Evolutionary conservation across 2,888 invertebrate species (phyloP).

Genomic region (Ditylenchus weischeri): DNA sequence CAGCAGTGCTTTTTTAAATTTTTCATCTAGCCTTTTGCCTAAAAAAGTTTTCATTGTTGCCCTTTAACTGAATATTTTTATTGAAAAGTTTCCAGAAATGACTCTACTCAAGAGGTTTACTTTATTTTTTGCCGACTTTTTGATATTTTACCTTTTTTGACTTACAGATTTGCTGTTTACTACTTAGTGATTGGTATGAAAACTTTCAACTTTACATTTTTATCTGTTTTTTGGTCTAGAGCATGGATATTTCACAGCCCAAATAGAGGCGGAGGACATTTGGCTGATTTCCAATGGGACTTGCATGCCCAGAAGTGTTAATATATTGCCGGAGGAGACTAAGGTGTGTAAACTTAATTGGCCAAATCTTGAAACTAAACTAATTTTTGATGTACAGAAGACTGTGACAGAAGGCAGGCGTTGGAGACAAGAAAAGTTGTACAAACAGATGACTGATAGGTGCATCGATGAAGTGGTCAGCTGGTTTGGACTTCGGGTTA

Average conservation of each 20-base stretch:
- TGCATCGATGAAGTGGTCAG: slow-evolving; percentile 52
- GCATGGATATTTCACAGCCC: slow-evolving; percentile 54
- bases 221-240: slow-evolving; percentile 33
- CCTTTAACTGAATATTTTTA: no score
- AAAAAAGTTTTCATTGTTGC: no score
- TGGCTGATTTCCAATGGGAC: slow-evolving; percentile 55
- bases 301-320: slow-evolving; percentile 52
- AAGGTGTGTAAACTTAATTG: neutral
- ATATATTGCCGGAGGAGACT: slow-evolving; percentile 29
- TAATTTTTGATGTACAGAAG: slow-evolving; percentile 32
- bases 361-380: neutral
- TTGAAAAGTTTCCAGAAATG: no score
- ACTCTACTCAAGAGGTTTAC: no score
- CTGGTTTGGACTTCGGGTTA: no score
- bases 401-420: slow-evolving; percentile 50
- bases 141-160: no score
- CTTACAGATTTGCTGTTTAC: slow-evolving; percentile 47
- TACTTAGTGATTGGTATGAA: slow-evolving; percentile 34
- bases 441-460: slow-evolving; percentile 53
- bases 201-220: no score
- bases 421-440: slow-evolving; percentile 57
- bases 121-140: no score
- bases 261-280: slow-evolving; percentile 43
- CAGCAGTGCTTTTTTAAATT: no score
- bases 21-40: no score